phyloP scores from a whole-genome alignment of 2,797 vertebrate genomes.

The Nasua narica region DNA sequence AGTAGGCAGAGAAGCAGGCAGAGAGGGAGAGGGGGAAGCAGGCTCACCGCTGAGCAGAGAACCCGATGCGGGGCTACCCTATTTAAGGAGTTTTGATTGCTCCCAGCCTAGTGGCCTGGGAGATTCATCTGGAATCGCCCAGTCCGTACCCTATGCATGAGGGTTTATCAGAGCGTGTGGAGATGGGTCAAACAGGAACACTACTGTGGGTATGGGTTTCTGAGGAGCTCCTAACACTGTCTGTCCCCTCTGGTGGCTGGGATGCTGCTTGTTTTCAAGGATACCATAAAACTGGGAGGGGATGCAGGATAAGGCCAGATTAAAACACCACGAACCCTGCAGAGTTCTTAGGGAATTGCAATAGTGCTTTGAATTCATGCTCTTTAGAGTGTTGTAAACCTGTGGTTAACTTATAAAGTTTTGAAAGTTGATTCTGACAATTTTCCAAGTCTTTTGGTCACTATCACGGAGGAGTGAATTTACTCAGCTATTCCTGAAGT shows the following conservation, averaged over 20 bases:
- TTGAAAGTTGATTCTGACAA: not conserved
- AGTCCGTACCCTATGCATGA: accelerated
- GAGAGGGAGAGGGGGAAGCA: no score
- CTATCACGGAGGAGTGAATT: not conserved
- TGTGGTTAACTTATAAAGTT: not conserved
- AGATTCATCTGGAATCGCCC: not conserved
- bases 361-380: not conserved
- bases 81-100: not conserved
- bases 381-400: not conserved
- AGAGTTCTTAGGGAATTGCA: not conserved
- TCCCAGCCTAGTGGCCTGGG: not conserved
- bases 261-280: not conserved
- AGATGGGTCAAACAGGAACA: not conserved
- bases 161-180: not conserved
- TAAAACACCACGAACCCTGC: not conserved
- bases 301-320: no score
- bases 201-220: not conserved
- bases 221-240: not conserved
- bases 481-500: not conserved
- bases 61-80: no score
- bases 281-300: not conserved
- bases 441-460: not conserved
- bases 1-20: no score
- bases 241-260: not conserved
- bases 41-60: no score